Conservation (phyloP, 2,113 vertebrate species). For the Podilymbus podiceps region DNA sequence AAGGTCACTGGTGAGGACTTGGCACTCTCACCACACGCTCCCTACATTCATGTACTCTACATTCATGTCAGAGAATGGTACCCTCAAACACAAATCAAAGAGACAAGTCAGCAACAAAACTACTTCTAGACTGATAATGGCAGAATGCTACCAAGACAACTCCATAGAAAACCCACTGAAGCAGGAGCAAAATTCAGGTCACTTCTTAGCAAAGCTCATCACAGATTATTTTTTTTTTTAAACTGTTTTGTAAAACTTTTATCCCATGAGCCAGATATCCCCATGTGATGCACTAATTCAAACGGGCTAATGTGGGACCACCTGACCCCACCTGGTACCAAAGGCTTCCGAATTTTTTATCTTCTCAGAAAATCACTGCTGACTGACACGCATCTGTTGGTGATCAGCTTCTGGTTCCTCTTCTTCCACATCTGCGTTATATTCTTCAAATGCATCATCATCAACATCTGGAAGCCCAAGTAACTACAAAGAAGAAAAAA, state of each 20-base stretch:
- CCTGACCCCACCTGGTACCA: constrained; percentile 51
- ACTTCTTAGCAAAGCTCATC: constrained; percentile 75
- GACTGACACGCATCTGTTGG: constrained; percentile 98
- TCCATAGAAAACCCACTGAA: constrained; percentile 69
- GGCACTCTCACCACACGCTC: neutral
- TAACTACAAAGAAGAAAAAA: constrained; percentile 78
- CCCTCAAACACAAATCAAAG: constrained; percentile 55
- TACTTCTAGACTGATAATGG: constrained; percentile 71
- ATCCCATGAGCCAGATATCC: constrained; percentile 67
- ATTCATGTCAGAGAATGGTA: constrained; percentile 51
- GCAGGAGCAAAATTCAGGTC: constrained; percentile 70
- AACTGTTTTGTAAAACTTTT: constrained; percentile 45
- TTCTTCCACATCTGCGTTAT: constrained; percentile 97
- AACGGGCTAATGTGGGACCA: constrained; percentile 61
- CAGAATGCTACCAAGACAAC: constrained; percentile 72
- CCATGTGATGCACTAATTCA: constrained; percentile 53
- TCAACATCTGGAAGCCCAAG: constrained; percentile 96
- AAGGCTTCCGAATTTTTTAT: constrained; percentile 51
- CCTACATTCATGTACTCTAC: constrained; percentile 65
- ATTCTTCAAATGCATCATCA: constrained; percentile 94
- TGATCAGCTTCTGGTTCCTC: constrained; percentile 94
- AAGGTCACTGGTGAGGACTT: constrained; percentile 50
- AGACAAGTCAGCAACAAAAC: constrained; percentile 65
- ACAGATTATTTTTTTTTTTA: neutral
- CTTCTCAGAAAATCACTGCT: constrained; percentile 82